Evolutionary conservation across 2,797 vertebrate species (phyloP), one percentile per base, ranked within the genome.

Genomic region (Gymnoscopelus braueri): DNA sequence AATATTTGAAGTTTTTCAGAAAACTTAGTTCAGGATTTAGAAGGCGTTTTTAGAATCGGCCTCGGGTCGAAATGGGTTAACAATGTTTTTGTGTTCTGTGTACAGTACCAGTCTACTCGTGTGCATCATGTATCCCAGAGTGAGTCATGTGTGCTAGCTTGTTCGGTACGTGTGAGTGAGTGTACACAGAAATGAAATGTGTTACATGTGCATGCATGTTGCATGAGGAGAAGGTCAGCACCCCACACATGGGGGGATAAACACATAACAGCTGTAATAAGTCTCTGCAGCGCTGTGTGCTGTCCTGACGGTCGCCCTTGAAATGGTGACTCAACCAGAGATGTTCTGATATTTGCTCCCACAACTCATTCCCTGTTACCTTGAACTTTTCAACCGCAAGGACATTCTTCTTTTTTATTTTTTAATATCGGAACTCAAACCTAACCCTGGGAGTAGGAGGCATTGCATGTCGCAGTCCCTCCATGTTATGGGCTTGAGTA

Each of bases 291-390:
- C 58, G 77, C 66, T 85, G 83, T 80, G 64, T 49, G 48, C 70
- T 81, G 79, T 74, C 76, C 77, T 86, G 78, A 88, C 77, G 79
- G 84, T 78, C 76, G 67, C 77, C 78, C 84, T 83, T 86, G 80
- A 81, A 86, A 86, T 80, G 67, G 86, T 44, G 84, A 68, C 74
- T 35, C 67, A 71, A 67, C 77, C 76, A 69, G 72, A 44, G 77
- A 63, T 54, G 53, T 69, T 67, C 73, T 65, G 74, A 84, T 83
- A 75, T 72, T 73, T 65, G 79, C 53, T 67, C 58, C 76, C 63
- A 68, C 80, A 72, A 82, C 67, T 77, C 65, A 60, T 55, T 58
- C 11, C 2, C 48, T 65, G 65, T 85, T 77, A 79, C 88, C 86
- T 89, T 87, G 77, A 87, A 90, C 84, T 82, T 65, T 65, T 84